Evolutionary conservation across 2,797 vertebrate species (phyloP).

Genomic region (Xerus rutilus): DNA sequence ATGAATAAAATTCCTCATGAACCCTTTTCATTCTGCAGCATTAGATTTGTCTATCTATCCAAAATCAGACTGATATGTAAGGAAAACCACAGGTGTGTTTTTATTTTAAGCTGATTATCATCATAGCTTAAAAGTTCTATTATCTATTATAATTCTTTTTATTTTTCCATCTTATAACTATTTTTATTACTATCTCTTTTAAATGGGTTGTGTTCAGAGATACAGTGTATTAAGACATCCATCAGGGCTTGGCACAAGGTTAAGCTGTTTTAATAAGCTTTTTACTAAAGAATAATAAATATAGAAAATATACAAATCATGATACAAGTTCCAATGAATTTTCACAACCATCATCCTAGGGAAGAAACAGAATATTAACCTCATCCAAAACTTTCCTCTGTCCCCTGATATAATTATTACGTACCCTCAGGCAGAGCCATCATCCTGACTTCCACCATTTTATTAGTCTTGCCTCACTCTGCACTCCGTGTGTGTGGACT

Average conservation of each 20-base stretch:
- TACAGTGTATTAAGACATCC: not conserved
- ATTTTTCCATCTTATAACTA: not conserved
- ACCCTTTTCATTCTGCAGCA: not conserved
- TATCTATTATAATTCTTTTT: constrained; percentile 24
- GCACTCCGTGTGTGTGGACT: not conserved
- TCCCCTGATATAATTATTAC: not conserved
- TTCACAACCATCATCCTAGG: not conserved
- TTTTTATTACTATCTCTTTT: not conserved
- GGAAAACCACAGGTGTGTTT: not conserved
- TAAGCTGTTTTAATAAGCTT: not conserved
- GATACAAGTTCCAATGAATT: not conserved
- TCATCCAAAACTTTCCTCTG: not conserved
- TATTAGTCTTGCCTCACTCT: not conserved
- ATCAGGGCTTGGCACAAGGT: not conserved
- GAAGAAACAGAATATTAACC: not conserved
- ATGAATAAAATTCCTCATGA: constrained; percentile 9
- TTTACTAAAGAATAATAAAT: not conserved
- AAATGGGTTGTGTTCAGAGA: not conserved
- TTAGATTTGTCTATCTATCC: not conserved
- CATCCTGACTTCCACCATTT: not conserved
- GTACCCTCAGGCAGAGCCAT: not conserved
- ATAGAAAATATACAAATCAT: not conserved
- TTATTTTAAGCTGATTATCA: constrained; percentile 43
- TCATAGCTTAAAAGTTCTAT: not conserved
- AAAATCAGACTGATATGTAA: not conserved